Evolutionary conservation across 1,140 invertebrate species (phyloP), one percentile per base, ranked within the genome.

Genomic region (Drosophila ohnishii): DNA sequence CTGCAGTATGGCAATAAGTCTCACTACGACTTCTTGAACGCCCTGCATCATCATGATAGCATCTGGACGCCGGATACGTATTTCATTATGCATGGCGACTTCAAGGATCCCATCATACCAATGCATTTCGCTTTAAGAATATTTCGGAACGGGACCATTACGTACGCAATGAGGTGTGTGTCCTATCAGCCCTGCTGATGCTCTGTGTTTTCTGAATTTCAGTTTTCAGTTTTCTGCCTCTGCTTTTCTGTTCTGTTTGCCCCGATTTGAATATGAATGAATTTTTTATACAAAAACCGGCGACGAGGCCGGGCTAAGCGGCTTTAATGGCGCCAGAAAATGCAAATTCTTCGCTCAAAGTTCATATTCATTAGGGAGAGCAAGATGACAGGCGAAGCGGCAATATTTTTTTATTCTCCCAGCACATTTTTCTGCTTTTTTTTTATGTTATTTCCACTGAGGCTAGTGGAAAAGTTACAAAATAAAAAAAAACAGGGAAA

Each of bases 81-180:
- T 92, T 98, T 98, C 93, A 97, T 98, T 91, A 98, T 98, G 95
- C 97, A 98, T 92, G 97, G 97, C 62, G 97, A 98, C 92, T 97
- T 98, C 92, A 97, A 97, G 93, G 95, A 97, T 92, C 96, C 96
- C 39, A 95, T 97, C 82, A 97, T 97, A 92, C 97, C 97, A 47
- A 95, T 97, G 91, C 96, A 98, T 93, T 97, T 98, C 84, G 96
- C 97, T 66, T 94, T 98, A 86, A 94, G 96, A 86, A 97, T 98
- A 90, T 97, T 95, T 92, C 95, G 96, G 80, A 97, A 98, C 91
- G 97, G 97, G 90, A 97, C 96, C 81, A 96, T 98, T 92, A 96
- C 96, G 93, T 98, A 98, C 92, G 95, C 97, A 90, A 97, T 97
- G 95, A 94, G 97, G 95, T 96, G 94, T 92, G 91, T 78, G 75